Percentiles rank a stretch among this genome's conserved stretches.
These are phyloP conservation scores for Leptinotarsa tumamoca DNA, from an alignment of 2,888 invertebrate genomes.

Conservation along the genomic window DNA sequence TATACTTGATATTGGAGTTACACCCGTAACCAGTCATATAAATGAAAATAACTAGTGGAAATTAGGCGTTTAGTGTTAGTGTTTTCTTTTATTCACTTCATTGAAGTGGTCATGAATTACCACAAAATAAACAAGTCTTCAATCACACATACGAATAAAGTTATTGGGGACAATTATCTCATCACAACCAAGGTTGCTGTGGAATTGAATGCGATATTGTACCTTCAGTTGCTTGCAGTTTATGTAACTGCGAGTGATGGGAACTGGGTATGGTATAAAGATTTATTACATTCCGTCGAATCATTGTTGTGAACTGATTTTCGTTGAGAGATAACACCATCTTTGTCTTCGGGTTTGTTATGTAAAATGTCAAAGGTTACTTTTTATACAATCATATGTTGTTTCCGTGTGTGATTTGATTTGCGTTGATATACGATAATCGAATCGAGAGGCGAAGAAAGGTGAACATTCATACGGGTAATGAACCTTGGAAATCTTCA, in stretches of 20 bases:
- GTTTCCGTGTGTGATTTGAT: background rate
- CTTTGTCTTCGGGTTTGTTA: slow-evolving; percentile 2
- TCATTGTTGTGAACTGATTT: slow-evolving; percentile 9
- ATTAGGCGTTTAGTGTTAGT: too few relatives aligned
- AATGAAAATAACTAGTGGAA: too few relatives aligned
- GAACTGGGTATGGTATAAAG: slow-evolving; percentile 12
- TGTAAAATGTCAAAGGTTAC: slow-evolving; percentile 1
- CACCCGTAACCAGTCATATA: too few relatives aligned
- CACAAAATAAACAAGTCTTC: too few relatives aligned
- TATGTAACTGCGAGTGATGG: slow-evolving; percentile 7
- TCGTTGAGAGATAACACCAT: background rate
- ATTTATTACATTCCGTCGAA: background rate
- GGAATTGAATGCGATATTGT: background rate
- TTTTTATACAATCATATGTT: background rate
- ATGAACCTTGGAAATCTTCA: too few relatives aligned
- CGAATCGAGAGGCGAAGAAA: background rate
- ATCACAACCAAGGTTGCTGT: background rate
- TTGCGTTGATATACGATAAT: background rate
- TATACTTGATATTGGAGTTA: too few relatives aligned
- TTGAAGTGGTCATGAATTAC: too few relatives aligned
- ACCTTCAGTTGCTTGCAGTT: slow-evolving; percentile 10
- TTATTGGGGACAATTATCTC: background rate
- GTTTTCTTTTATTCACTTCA: too few relatives aligned
- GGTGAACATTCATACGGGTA: background rate
- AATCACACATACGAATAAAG: too few relatives aligned